A percentile compares a stretch with the other conserved stretches of the same genome.
Conservation (phyloP, 2,797 vertebrate genomes). For the Crypturellus tataupa region DNA sequence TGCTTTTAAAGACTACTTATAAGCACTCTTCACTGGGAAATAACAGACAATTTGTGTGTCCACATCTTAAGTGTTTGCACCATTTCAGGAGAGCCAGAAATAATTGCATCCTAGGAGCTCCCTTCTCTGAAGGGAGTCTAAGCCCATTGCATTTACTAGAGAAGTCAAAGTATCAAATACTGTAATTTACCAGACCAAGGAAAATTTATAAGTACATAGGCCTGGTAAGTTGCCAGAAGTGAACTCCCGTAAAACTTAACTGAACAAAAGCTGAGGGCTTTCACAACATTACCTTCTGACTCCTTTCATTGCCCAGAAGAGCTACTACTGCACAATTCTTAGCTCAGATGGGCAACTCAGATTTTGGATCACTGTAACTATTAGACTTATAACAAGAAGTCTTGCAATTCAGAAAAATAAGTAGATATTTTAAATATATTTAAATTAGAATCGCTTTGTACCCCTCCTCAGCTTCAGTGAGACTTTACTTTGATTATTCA, state of each 20-base stretch:
- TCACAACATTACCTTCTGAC: background rate
- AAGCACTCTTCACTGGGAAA: background rate
- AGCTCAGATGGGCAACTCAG: background rate
- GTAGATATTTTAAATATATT: background rate
- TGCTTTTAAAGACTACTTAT: background rate
- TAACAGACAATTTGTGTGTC: background rate
- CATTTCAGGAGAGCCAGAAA: accelerated
- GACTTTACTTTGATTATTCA: background rate
- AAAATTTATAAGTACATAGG: background rate
- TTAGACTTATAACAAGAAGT: background rate
- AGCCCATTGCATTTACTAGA: background rate
- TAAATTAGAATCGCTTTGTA: background rate
- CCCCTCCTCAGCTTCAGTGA: background rate
- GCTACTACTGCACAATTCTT: background rate
- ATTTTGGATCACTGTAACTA: background rate
- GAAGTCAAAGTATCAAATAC: background rate
- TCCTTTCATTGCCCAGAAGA: background rate
- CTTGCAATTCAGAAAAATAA: background rate
- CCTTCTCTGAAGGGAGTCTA: background rate
- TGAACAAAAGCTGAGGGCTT: background rate
- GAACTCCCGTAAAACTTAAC: background rate
- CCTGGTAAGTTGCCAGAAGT: background rate
- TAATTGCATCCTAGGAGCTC: background rate
- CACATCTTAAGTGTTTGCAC: background rate
- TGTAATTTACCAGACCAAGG: background rate